These are phyloP conservation scores for Melanchra persicariae DNA, from an alignment of 2,888 invertebrate species.

Conservation along the genomic window DNA sequence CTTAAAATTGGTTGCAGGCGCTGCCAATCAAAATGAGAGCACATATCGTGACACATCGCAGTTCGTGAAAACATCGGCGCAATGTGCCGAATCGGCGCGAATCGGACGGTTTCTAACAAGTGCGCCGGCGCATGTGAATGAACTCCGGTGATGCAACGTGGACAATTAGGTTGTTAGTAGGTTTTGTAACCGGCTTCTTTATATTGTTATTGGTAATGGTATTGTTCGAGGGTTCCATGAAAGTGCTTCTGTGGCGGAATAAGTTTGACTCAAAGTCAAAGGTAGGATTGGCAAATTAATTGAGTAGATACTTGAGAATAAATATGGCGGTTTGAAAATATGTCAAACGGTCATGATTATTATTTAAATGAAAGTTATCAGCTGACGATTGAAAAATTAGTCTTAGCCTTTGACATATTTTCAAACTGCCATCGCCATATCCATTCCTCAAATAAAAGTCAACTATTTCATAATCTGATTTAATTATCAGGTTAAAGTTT, in stretches of 20 bases:
- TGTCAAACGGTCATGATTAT: too few relatives aligned
- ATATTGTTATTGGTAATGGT: slow-evolving; percentile 55
- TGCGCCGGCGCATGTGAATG: slow-evolving; percentile 68
- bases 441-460: too few relatives aligned
- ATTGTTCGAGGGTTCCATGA: slow-evolving; percentile 27
- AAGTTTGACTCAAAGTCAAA: neutral
- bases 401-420: too few relatives aligned
- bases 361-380: too few relatives aligned
- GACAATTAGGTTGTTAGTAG: slow-evolving; percentile 62
- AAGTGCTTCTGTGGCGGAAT: slow-evolving; percentile 21
- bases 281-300: neutral
- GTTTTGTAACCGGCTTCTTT: slow-evolving; percentile 59
- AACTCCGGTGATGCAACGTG: slow-evolving; percentile 69
- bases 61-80: slow-evolving; percentile 68
- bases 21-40: slow-evolving; percentile 47
- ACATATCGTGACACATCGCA: slow-evolving; percentile 65
- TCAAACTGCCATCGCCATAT: too few relatives aligned
- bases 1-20: slow-evolving; percentile 21
- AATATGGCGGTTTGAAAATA: too few relatives aligned
- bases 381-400: too few relatives aligned
- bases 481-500: too few relatives aligned
- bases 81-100: slow-evolving; percentile 68
- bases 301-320: too few relatives aligned
- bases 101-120: slow-evolving; percentile 67
- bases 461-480: too few relatives aligned